Evolutionary conservation across 2,797 vertebrate genomes (phyloP).

Genomic region (Ceryle rudis): DNA sequence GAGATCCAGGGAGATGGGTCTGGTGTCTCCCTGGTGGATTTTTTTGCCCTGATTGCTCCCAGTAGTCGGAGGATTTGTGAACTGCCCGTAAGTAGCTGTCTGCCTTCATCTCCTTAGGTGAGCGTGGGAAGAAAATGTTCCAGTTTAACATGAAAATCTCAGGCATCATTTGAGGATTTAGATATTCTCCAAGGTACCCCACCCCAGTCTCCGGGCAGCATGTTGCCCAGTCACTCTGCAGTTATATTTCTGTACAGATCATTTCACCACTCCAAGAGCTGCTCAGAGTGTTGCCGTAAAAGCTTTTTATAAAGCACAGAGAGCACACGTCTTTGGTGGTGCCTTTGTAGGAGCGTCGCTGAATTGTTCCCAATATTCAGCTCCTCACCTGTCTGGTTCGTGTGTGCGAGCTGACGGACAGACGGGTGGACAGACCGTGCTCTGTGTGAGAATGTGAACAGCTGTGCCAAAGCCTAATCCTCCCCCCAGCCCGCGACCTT

Average conservation of each 20-base stretch:
- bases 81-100: background rate
- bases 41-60: background rate
- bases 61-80: background rate
- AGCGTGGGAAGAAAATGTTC: background rate
- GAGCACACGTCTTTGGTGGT: background rate
- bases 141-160: background rate
- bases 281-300: background rate
- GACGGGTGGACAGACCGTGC: background rate
- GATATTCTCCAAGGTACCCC: background rate
- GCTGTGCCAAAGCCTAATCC: conserved; percentile 57
- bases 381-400: background rate
- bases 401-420: background rate
- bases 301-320: background rate
- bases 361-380: background rate
- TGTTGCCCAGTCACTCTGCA: conserved; percentile 1
- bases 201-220: conserved; percentile 23
- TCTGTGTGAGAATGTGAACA: conserved; percentile 52
- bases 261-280: background rate
- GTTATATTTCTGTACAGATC: background rate
- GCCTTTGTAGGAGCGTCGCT: background rate
- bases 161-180: background rate
- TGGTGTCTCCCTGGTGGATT: background rate
- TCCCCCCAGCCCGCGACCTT: background rate
- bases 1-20: background rate
- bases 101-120: background rate